These are phyloP conservation scores for Gari tellinella DNA, from an alignment of 2,888 invertebrate species.

Conservation along the genomic window DNA sequence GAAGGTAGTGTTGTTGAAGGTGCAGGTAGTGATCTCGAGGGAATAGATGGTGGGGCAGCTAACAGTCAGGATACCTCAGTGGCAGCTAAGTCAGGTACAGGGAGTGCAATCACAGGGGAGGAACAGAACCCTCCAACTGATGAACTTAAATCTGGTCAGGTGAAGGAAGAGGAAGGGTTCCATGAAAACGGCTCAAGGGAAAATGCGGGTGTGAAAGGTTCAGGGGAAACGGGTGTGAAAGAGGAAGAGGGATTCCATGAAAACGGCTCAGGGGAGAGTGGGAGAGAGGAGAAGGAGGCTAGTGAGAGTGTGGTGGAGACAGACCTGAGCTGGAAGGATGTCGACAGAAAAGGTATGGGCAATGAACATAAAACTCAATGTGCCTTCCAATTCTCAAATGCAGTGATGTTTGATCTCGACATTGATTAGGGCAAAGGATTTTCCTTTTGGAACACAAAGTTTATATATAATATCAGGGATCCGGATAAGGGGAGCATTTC, in stretches of 20 bases:
- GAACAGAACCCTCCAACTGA: conserved; percentile 1
- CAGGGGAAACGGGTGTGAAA: no score
- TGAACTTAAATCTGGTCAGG: conserved; percentile 5
- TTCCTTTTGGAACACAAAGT: no score
- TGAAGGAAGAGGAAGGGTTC: conserved; percentile 7
- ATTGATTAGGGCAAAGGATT: conserved; percentile 60
- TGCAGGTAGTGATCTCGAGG: conserved; percentile 41
- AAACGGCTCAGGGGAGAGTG: conserved; percentile 8
- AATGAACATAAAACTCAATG: conserved; percentile 78
- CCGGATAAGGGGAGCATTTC: no score
- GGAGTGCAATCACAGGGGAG: conserved; percentile 43
- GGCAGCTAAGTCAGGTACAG: conserved; percentile 35
- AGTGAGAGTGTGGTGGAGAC: conserved; percentile 65
- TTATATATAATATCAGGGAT: no score
- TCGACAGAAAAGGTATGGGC: conserved; percentile 21
- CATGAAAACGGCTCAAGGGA: conserved; percentile 9
- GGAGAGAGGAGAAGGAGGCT: conserved; percentile 13
- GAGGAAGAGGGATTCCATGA: conserved; percentile 14
- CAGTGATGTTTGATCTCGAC: conserved; percentile 82
- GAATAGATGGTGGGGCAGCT: conserved; percentile 8
- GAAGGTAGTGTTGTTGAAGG: conserved; percentile 8
- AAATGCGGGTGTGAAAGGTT: conserved; percentile 7
- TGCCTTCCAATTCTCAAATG: conserved; percentile 80
- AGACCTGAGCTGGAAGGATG: conserved; percentile 71
- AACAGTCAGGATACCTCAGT: background rate